Evolutionary conservation across 2,888 invertebrate species (phyloP), one percentile per base, ranked within the genome.

Genomic region (Carcina quercana): DNA sequence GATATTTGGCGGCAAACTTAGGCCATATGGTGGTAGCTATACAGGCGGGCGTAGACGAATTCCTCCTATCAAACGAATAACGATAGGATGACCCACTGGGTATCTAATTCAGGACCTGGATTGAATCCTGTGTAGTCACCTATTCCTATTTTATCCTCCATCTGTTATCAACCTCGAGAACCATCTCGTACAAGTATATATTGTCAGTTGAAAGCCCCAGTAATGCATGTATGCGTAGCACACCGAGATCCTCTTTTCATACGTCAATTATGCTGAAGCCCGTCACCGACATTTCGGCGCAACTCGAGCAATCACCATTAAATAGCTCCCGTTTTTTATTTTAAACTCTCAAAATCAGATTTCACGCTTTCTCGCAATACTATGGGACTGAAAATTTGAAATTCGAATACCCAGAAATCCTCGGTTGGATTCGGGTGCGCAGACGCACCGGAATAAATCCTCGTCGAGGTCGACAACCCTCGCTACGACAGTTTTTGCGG

Each of bases 371-470:
- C 65, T 66, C 53, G 54, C 63, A 60, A 58, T 59, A 56, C 59
- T 65, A 68, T 66, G 66, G 63, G 64, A 62, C 69, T 73, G 75
- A 78, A 76, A 79, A 80, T 80, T 80, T 80, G 74, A 75, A 80
- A 80, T 79, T 80, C 80, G 70, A 74, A 79, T 76, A 62, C 59
- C 55, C 57, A 62, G 70, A 71, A 66, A 64, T 63, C 59, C 72
- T 24, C 24, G 24, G 11, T 24, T 11, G 24, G 11, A 24, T 24
- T 12, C 10, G 24, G 6, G 52, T 37, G 45, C 56, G 55, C 48
- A 44, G 47, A 55, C 59, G 59, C 47, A 40, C 38, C 68, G 8
- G 70, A 69, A 71, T 78, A 74, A 75, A 76, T 73, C 74, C 67
- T 59, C 42, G 40, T 38, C 43, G 55, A 46, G 79, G 70, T 72